Evolutionary conservation across 2,888 invertebrate species (phyloP).

Genomic region (Stenodera caucasica): DNA sequence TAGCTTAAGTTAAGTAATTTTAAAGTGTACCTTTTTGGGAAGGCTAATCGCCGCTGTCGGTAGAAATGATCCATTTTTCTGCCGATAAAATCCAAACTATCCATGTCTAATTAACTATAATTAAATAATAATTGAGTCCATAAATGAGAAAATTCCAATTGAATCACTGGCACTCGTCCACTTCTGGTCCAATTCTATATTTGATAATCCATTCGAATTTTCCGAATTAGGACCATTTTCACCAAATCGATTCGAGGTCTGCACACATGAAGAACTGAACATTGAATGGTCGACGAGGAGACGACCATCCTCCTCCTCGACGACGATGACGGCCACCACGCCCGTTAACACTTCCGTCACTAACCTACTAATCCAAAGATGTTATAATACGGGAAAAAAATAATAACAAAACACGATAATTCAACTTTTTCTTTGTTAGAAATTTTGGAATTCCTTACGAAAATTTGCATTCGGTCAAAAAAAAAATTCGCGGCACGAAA

Average conservation of each 20-base stretch:
- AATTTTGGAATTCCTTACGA: neutral
- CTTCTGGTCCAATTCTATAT: neutral
- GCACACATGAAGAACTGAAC: neutral
- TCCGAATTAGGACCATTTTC: no score
- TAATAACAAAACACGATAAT: no score
- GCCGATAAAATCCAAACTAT: neutral
- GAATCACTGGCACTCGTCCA: neutral
- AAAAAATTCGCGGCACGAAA: no score
- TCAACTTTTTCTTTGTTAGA: no score
- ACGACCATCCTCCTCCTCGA: neutral
- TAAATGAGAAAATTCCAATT: neutral
- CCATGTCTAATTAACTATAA: no score
- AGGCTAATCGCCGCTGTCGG: neutral
- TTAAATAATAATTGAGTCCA: neutral
- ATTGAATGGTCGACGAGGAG: neutral
- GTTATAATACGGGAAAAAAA: neutral
- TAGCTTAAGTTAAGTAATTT: neutral
- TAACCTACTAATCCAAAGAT: neutral
- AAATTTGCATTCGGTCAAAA: no score
- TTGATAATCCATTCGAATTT: neutral
- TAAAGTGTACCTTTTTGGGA: conserved; percentile 13
- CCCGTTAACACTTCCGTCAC: neutral
- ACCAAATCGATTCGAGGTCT: no score
- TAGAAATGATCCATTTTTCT: conserved; percentile 12
- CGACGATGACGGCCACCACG: neutral